These are phyloP conservation scores for Drosophila tanythrix DNA, from an alignment of 2,888 invertebrate species.

Conservation along the genomic window DNA sequence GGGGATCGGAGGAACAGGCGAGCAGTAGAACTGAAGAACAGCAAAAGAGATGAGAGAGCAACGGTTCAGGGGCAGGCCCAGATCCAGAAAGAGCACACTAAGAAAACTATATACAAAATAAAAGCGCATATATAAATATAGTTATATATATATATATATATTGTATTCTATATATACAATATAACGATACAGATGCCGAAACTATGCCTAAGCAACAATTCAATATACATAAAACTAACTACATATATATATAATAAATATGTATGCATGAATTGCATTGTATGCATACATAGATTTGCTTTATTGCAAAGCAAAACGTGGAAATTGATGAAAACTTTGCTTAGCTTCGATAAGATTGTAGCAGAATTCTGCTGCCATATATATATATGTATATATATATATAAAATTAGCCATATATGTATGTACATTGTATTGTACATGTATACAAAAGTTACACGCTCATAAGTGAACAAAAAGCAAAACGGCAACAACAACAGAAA, in stretches of 20 bases:
- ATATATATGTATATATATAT: conserved; percentile 39
- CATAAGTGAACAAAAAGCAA: conserved; percentile 25
- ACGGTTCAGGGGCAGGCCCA: conserved; percentile 17
- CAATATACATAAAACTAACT: conserved; percentile 44
- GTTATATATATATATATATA: conserved; percentile 23
- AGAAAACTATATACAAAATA: conserved; percentile 54
- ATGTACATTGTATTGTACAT: conserved; percentile 16
- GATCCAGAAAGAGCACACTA: conserved; percentile 50
- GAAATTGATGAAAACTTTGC: conserved; percentile 56
- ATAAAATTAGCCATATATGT: conserved; percentile 38
- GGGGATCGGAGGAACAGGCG: background rate
- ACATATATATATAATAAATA: conserved; percentile 19
- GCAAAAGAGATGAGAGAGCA: background rate
- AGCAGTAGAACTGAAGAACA: conserved; percentile 3
- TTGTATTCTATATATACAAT: conserved; percentile 24
- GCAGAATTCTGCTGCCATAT: conserved; percentile 48
- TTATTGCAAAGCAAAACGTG: conserved; percentile 28
- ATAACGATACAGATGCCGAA: conserved; percentile 47
- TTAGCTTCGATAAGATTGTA: conserved; percentile 74
- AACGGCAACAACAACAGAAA: conserved; percentile 16
- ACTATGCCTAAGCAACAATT: conserved; percentile 64
- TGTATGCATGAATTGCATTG: background rate
- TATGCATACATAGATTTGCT: conserved; percentile 27
- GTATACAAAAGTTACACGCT: conserved; percentile 31
- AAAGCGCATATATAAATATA: conserved; percentile 28